These are phyloP conservation scores for Callaeas wilsoni DNA, from an alignment of 2,113 vertebrate genomes.

Conservation along the genomic window DNA sequence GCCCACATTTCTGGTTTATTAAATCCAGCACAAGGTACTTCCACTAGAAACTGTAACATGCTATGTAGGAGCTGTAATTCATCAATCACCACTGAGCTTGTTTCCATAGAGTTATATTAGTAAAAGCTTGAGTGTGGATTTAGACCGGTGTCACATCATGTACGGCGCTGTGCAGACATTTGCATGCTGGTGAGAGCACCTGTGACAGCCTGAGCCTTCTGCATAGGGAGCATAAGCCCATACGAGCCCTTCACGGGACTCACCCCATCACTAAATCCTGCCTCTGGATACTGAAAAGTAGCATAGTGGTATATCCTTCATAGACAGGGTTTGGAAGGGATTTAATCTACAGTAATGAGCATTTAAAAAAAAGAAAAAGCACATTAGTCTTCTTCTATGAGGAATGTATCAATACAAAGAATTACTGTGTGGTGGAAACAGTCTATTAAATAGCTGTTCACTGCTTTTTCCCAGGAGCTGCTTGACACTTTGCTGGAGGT, in stretches of 20 bases:
- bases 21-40: neutral
- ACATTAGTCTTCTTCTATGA: neutral
- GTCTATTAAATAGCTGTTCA: neutral
- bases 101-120: conserved; percentile 45
- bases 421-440: neutral
- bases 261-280: neutral
- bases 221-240: neutral
- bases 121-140: neutral
- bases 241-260: neutral
- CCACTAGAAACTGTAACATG: neutral
- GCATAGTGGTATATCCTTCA: neutral
- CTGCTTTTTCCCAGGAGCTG: neutral
- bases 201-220: neutral
- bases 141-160: neutral
- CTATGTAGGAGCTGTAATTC: conserved; percentile 15
- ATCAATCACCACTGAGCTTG: neutral
- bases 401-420: neutral
- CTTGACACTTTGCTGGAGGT: neutral
- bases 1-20: neutral
- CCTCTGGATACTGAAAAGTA: neutral
- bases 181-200: neutral
- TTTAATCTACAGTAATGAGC: neutral
- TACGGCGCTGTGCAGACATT: accelerated
- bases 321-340: neutral
- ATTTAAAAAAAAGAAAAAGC: neutral